These are phyloP conservation scores for Cyprichromis sp. DNA, from an alignment of 2,113 vertebrate species.

Conservation along the genomic window DNA sequence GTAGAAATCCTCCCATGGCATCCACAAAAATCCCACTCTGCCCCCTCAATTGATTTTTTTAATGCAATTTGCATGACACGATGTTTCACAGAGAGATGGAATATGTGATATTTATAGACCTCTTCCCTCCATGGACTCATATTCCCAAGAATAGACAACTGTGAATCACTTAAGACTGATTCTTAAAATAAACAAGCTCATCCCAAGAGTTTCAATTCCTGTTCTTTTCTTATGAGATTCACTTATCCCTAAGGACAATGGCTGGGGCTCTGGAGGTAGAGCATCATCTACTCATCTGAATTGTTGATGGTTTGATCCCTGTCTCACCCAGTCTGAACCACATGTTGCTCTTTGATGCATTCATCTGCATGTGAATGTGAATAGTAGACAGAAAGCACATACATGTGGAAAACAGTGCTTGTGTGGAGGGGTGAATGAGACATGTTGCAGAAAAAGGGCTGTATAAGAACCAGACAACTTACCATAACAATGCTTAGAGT, in stretches of 20 bases:
- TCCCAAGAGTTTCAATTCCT: neutral
- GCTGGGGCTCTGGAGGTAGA: neutral
- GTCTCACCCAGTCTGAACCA: neutral
- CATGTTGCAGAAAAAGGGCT: neutral
- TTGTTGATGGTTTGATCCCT: neutral
- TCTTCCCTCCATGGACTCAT: constrained; percentile 9
- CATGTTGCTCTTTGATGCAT: neutral
- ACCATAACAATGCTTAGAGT: neutral
- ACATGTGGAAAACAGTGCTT: neutral
- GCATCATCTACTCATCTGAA: neutral
- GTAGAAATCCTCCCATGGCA: constrained; percentile 30
- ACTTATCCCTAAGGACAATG: neutral
- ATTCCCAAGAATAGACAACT: constrained; percentile 4
- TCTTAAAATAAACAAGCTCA: neutral
- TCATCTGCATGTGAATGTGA: neutral
- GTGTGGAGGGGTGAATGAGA: neutral
- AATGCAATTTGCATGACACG: neutral
- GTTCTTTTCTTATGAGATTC: neutral
- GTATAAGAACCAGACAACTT: neutral
- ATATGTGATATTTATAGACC: constrained; percentile 2
- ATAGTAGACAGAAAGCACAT: neutral
- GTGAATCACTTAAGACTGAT: neutral
- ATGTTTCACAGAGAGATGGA: constrained; percentile 6
- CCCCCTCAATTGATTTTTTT: neutral
- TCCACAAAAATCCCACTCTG: neutral